Conservation (phyloP, 1,140 invertebrate genomes). For the Ips typographus region DNA sequence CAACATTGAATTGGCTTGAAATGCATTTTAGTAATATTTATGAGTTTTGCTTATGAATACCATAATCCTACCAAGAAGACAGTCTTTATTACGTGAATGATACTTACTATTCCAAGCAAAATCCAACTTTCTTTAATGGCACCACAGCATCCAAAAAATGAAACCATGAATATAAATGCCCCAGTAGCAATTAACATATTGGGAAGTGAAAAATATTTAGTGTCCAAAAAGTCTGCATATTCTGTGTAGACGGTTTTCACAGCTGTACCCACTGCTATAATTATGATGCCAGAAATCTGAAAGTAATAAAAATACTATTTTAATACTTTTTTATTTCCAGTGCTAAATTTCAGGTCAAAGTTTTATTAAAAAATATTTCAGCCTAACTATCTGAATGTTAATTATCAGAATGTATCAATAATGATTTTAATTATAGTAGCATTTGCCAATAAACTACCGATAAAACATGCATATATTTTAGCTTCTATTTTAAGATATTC, state of each 20-base stretch:
- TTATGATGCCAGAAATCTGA: slow-evolving; percentile 50
- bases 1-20: no score
- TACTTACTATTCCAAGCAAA: slow-evolving; percentile 77
- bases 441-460: no score
- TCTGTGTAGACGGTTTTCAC: slow-evolving; percentile 64
- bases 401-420: no score
- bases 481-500: no score
- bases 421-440: no score
- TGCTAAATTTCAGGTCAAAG: no score
- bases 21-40: no score
- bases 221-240: slow-evolving; percentile 67
- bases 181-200: slow-evolving; percentile 79
- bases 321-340: no score
- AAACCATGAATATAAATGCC: slow-evolving; percentile 75
- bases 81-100: not conserved
- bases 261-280: slow-evolving; percentile 71
- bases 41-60: not conserved
- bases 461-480: no score
- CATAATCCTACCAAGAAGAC: not conserved
- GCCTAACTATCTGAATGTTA: no score
- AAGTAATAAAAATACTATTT: slow-evolving; percentile 11
- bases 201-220: slow-evolving; percentile 68
- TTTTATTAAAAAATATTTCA: no score
- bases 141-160: slow-evolving; percentile 86
- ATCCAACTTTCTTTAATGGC: slow-evolving; percentile 81